These are phyloP conservation scores for Andrena chrysosceles DNA, from an alignment of 2,888 invertebrate genomes.

Conservation along the genomic window DNA sequence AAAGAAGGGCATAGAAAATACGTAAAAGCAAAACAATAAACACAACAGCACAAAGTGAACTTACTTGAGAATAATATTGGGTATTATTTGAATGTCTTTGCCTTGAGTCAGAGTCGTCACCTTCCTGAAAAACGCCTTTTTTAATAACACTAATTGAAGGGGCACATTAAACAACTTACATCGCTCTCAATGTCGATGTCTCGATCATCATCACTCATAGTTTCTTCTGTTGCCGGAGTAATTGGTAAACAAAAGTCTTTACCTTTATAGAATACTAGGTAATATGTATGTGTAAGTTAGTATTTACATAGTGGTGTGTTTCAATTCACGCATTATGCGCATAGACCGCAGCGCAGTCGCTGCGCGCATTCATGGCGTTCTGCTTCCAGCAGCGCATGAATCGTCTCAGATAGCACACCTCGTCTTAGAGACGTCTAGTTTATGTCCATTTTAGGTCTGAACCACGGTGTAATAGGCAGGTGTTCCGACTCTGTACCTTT, in stretches of 20 bases:
- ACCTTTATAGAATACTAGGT: conserved; percentile 12
- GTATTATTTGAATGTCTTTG: conserved; percentile 88
- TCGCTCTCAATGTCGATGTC: conserved; percentile 98
- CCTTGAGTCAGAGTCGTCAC: conserved; percentile 92
- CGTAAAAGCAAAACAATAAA: background rate
- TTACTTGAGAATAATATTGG: conserved; percentile 92
- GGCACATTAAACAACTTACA: conserved; percentile 87
- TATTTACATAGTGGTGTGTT: no score
- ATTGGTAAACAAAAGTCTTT: conserved; percentile 60
- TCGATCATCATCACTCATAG: conserved; percentile 96
- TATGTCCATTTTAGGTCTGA: no score
- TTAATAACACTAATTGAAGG: conserved; percentile 26
- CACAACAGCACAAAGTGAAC: background rate
- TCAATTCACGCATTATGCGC: no score
- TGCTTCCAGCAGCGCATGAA: no score
- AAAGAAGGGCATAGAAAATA: background rate
- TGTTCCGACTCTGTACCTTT: no score
- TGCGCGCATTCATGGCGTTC: no score
- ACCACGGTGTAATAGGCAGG: no score
- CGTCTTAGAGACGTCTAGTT: no score
- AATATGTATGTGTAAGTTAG: background rate
- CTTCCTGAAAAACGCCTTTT: conserved; percentile 87
- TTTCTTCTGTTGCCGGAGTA: conserved; percentile 33
- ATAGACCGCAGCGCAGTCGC: no score
- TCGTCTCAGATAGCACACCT: no score